Percentiles rank a stretch among this genome's conserved stretches.
These are phyloP conservation scores for Yponomeuta plumbellus DNA, from an alignment of 2,888 invertebrate species.

Conservation along the genomic window DNA sequence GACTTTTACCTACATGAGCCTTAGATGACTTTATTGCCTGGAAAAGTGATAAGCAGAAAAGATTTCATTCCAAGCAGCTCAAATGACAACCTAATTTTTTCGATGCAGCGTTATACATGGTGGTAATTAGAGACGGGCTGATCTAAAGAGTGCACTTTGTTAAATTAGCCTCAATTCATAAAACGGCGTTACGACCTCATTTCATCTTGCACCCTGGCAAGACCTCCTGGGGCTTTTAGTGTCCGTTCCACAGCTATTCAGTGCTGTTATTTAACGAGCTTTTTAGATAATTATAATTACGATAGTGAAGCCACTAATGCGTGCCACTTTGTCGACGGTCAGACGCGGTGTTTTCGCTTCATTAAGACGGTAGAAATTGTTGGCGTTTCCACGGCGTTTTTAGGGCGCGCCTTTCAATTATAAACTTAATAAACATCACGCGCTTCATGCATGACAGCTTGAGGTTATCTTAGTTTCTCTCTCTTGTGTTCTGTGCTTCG, in stretches of 20 bases:
- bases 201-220: no score
- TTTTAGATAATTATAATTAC: slow-evolving; percentile 8
- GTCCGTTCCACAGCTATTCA: not conserved
- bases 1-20: no score
- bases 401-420: slow-evolving; percentile 28
- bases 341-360: slow-evolving; percentile 24
- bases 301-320: slow-evolving; percentile 12
- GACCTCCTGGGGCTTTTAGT: no score
- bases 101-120: no score
- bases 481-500: not conserved
- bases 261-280: not conserved
- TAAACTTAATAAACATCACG: slow-evolving; percentile 25
- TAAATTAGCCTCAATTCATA: no score
- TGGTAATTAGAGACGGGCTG: no score
- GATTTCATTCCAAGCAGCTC: no score
- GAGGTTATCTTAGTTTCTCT: slow-evolving; percentile 28
- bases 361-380: slow-evolving; percentile 29
- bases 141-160: no score
- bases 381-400: slow-evolving; percentile 20
- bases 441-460: slow-evolving; percentile 24
- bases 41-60: no score
- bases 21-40: no score
- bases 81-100: no score
- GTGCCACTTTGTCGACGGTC: slow-evolving; percentile 18
- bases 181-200: no score